These are phyloP conservation scores for Ectropis grisescens DNA, from an alignment of 1,140 invertebrate species.

Conservation along the genomic window DNA sequence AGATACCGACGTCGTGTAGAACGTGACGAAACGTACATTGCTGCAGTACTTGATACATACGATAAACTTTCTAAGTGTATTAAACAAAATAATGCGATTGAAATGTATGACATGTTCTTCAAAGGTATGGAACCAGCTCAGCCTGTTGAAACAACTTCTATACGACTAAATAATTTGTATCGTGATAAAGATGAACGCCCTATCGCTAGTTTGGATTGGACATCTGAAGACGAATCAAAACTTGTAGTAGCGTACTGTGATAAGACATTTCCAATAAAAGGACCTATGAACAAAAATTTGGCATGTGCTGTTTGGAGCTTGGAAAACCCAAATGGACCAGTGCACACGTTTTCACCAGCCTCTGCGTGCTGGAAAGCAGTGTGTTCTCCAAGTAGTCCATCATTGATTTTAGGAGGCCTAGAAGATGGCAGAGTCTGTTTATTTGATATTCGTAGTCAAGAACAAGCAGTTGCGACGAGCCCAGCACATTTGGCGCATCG, in stretches of 20 bases:
- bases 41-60: constrained; percentile 80
- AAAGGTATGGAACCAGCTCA: constrained; percentile 72
- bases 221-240: constrained; percentile 79
- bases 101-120: constrained; percentile 93
- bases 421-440: constrained; percentile 83
- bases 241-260: constrained; percentile 86
- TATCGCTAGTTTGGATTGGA: constrained; percentile 85
- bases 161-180: constrained; percentile 81
- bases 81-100: constrained; percentile 91
- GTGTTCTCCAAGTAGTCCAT: constrained; percentile 87
- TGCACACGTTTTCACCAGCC: constrained; percentile 73
- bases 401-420: constrained; percentile 83
- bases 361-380: constrained; percentile 80
- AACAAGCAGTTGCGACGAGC: constrained; percentile 65
- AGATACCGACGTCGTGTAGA: constrained; percentile 92
- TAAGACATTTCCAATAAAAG: constrained; percentile 73
- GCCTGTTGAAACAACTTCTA: constrained; percentile 74
- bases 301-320: constrained; percentile 79
- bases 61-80: constrained; percentile 84
- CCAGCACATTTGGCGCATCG: constrained; percentile 76
- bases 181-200: constrained; percentile 74
- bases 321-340: constrained; percentile 84
- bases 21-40: constrained; percentile 92
- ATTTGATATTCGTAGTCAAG: constrained; percentile 79
- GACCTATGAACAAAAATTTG: constrained; percentile 72